phyloP scores from a whole-genome alignment of 2,113 vertebrate genomes.

The Limnothrissa miodon region DNA sequence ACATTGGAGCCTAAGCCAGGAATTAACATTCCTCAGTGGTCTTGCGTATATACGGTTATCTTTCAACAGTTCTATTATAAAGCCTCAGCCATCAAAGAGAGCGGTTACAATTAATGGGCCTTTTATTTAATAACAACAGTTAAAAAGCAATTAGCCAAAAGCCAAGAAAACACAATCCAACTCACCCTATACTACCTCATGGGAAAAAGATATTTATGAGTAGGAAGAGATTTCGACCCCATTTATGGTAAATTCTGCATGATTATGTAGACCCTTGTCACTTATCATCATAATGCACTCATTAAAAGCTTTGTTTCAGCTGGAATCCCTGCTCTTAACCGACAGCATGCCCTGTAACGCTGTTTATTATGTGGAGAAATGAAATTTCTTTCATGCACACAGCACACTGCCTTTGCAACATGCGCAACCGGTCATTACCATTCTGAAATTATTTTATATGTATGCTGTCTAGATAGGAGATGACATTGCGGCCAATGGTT shows the following conservation, averaged over 20 bases:
- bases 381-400: too few relatives aligned
- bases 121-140: constrained; percentile 22
- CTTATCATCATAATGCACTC: not conserved
- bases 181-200: not conserved
- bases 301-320: not conserved
- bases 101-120: constrained; percentile 12
- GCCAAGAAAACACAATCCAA: constrained; percentile 27
- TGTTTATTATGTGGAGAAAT: too few relatives aligned
- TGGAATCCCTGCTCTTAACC: not conserved
- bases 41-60: not conserved
- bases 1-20: not conserved
- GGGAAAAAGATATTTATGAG: constrained; percentile 1
- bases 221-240: not conserved
- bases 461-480: too few relatives aligned
- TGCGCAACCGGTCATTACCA: too few relatives aligned
- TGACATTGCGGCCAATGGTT: too few relatives aligned
- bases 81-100: not conserved
- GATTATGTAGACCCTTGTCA: not conserved
- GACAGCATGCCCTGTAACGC: not conserved
- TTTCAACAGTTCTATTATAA: not conserved
- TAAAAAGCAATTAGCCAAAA: constrained; percentile 33
- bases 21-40: not conserved
- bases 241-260: not conserved
- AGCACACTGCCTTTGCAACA: too few relatives aligned
- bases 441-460: too few relatives aligned